phyloP scores from a whole-genome alignment of 2,888 invertebrate species.

The Zele albiditarsus region DNA sequence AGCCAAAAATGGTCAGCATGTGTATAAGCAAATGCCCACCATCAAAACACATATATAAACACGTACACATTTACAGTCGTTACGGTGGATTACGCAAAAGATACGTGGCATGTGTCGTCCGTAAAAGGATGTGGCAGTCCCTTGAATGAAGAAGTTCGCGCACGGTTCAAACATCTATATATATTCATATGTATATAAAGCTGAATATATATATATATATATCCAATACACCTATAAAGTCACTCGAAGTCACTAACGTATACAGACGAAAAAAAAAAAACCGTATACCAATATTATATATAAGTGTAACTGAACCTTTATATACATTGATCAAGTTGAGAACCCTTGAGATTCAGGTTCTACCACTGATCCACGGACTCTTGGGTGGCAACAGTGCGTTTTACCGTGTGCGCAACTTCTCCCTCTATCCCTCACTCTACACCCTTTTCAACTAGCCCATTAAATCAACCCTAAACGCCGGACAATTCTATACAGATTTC shows the following conservation, averaged over 20 bases:
- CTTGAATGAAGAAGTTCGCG: slow-evolving; percentile 51
- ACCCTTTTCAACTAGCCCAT: slow-evolving; percentile 35
- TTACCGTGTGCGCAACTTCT: neutral
- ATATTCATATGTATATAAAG: neutral
- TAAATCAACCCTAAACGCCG: slow-evolving; percentile 38
- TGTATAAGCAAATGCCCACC: slow-evolving; percentile 17
- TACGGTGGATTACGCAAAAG: slow-evolving; percentile 53
- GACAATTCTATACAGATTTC: slow-evolving; percentile 25
- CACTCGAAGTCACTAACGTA: neutral
- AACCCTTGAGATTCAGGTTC: slow-evolving; percentile 55
- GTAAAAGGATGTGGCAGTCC: slow-evolving; percentile 42
- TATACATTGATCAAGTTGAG: slow-evolving; percentile 46
- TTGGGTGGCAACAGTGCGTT: slow-evolving; percentile 45
- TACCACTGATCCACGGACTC: slow-evolving; percentile 35
- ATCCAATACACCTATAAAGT: neutral
- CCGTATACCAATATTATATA: slow-evolving; percentile 18
- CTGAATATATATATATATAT: neutral
- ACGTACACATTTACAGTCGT: slow-evolving; percentile 44
- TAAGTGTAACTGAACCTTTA: slow-evolving; percentile 4
- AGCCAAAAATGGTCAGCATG: slow-evolving; percentile 51
- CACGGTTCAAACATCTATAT: neutral
- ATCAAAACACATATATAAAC: slow-evolving; percentile 36
- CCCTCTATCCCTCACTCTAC: neutral
- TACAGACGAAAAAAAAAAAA: neutral
- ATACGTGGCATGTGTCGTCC: slow-evolving; percentile 35